Evolutionary conservation across 2,888 invertebrate genomes (phyloP), one percentile per base, ranked within the genome.

Genomic region (Microplitis deprimator): DNA sequence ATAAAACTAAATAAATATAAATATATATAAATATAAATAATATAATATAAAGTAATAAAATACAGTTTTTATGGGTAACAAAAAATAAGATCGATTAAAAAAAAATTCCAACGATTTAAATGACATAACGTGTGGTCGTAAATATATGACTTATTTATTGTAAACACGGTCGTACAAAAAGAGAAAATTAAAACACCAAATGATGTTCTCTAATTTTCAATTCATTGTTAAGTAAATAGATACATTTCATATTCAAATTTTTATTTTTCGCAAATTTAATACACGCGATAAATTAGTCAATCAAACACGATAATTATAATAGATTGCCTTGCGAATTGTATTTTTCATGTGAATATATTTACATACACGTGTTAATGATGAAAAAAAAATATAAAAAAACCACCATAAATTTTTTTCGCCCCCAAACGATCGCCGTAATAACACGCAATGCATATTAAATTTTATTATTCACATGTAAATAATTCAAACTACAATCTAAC

Each of bases 391-490:
- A 50, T 50, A 1, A 5, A 13, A 50, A 10, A 50, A 13, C 13
- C 50, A 50, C 3, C 3, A 29, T 3, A 40, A 68, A n/a, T 40
- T 6, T 68, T 16, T 68, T 68, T 68, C 3, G 16, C 40, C 38
- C 40, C 6, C 10, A 8, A 40, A 68, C 7, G n/a, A 40, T 50
- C 13, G 5, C 50, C 10, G 16, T 68, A 40, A 40, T 13, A 16
- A 68, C 68, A 39, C 40, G 40, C 16, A 75, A 80, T 81, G 83
- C 79, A 75, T 80, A 79, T 80, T 71, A 69, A 62, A 20, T 74
- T 77, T 71, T 65, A 72, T 76, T 79, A 78, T 81, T 79, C 69
- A 79, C 75, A 78, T 81, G 79, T 81, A 81, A 76, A 81, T 81
- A 68, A 38, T 40, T 68, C 13, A 5, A 39, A 39, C 38, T 38